Percentiles rank a stretch among this genome's conserved stretches.
Evolutionary conservation across 2,797 vertebrate genomes (phyloP).

Genomic region (Lepus townsendii): DNA sequence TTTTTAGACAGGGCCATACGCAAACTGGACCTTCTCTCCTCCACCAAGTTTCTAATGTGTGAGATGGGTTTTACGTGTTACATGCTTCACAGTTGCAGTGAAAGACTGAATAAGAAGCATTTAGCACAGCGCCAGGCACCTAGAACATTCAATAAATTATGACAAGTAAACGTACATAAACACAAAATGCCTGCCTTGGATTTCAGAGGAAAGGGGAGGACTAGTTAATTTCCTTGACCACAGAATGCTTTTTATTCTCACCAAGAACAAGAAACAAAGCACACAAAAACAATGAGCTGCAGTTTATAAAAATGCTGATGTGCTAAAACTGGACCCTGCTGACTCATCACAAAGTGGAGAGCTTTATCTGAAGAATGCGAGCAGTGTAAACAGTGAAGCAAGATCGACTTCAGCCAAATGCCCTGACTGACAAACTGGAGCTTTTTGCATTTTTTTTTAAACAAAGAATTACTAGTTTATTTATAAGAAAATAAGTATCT

Average conservation of each 20-base stretch:
- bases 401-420: constrained; percentile 1
- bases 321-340: not conserved
- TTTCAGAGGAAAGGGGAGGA: not conserved
- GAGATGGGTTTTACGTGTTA: not conserved
- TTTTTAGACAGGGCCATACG: no score
- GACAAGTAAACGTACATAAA: constrained; percentile 13
- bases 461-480: not conserved
- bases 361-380: not conserved
- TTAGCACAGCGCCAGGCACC: not conserved
- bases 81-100: not conserved
- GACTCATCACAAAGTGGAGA: not conserved
- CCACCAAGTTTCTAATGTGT: not conserved
- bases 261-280: not conserved
- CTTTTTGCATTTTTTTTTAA: not conserved
- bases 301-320: constrained; percentile 35
- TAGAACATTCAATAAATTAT: not conserved
- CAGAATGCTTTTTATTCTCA: not conserved
- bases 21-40: no score
- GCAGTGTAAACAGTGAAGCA: constrained; percentile 21
- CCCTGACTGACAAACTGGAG: not conserved
- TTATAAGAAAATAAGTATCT: constrained; percentile 37
- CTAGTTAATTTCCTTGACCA: not conserved
- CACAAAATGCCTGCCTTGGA: not conserved
- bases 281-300: not conserved
- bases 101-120: not conserved